Percentiles rank a stretch among this genome's conserved stretches.
Conservation (phyloP, 2,797 vertebrate species). For the Columba guinea region DNA sequence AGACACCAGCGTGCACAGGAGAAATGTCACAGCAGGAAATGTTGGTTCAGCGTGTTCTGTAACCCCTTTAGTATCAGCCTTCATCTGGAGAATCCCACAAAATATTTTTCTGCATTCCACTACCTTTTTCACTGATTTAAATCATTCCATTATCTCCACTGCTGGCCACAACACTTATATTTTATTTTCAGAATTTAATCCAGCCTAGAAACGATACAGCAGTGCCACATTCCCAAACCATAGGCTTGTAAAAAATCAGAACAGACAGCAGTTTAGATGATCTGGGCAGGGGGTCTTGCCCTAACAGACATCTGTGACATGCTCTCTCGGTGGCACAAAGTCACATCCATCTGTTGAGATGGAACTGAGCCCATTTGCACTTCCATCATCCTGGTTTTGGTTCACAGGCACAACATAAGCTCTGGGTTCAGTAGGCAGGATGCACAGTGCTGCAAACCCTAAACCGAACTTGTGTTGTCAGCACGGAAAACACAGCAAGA, state of each 20-base stretch:
- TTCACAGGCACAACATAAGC: neutral
- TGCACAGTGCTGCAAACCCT: neutral
- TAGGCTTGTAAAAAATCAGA: neutral
- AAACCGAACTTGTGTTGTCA: neutral
- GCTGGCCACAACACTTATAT: neutral
- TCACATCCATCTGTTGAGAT: constrained; percentile 23
- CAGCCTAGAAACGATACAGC: neutral
- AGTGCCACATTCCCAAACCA: neutral
- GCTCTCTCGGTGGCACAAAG: neutral
- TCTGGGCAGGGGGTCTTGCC: constrained; percentile 41
- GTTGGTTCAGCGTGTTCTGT: neutral
- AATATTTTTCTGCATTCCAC: neutral
- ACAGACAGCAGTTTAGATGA: constrained; percentile 45
- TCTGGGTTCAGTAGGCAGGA: neutral
- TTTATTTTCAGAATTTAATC: neutral
- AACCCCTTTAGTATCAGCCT: neutral
- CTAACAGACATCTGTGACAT: constrained; percentile 36
- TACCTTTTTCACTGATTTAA: neutral
- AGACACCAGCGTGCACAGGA: neutral
- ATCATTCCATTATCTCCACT: neutral
- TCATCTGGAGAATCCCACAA: neutral
- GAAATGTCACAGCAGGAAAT: neutral
- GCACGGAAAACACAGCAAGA: neutral
- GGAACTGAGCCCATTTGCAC: constrained; percentile 3
- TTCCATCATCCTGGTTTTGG: neutral